These are phyloP conservation scores for Psammodynastes pulverulentus DNA, from an alignment of 2,113 vertebrate genomes.

Conservation along the genomic window DNA sequence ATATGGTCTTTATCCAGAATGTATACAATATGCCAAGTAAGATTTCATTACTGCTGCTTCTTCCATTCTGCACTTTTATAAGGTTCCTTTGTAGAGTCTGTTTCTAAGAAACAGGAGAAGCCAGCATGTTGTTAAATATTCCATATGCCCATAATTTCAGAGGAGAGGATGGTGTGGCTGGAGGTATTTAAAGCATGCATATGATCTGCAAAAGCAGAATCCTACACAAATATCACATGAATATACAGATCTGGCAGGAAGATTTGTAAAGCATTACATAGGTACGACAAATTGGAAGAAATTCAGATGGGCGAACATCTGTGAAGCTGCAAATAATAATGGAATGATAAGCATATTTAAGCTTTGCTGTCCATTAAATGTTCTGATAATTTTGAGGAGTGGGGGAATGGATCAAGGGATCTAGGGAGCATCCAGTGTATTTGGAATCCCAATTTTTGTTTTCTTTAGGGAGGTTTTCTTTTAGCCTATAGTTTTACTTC, in stretches of 20 bases:
- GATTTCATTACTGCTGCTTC: not conserved
- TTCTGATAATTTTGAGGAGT: not conserved
- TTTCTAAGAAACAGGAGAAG: slow-evolving; percentile 21
- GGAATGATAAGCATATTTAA: not conserved
- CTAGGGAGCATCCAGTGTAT: not conserved
- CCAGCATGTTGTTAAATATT: not conserved
- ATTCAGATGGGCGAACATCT: not conserved
- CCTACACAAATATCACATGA: slow-evolving; percentile 26
- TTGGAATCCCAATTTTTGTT: not conserved
- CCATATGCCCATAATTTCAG: slow-evolving; percentile 2
- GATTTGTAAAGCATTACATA: slow-evolving; percentile 17
- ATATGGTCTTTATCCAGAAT: not conserved
- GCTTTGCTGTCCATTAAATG: not conserved
- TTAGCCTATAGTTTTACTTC: not conserved
- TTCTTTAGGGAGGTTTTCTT: not conserved
- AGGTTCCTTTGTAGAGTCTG: slow-evolving; percentile 10
- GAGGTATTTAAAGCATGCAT: slow-evolving; percentile 14
- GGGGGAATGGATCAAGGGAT: not conserved
- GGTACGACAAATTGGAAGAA: not conserved
- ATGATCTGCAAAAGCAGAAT: slow-evolving; percentile 6
- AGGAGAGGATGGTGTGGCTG: not conserved
- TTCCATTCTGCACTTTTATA: not conserved
- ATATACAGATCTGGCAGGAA: slow-evolving; percentile 2
- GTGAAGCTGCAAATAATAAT: slow-evolving; percentile 8
- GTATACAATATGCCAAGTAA: not conserved